A percentile compares a stretch with the other conserved stretches of the same genome.
These are phyloP conservation scores for Coilia nasus DNA, from an alignment of 2,797 vertebrate species.

Conservation along the genomic window DNA sequence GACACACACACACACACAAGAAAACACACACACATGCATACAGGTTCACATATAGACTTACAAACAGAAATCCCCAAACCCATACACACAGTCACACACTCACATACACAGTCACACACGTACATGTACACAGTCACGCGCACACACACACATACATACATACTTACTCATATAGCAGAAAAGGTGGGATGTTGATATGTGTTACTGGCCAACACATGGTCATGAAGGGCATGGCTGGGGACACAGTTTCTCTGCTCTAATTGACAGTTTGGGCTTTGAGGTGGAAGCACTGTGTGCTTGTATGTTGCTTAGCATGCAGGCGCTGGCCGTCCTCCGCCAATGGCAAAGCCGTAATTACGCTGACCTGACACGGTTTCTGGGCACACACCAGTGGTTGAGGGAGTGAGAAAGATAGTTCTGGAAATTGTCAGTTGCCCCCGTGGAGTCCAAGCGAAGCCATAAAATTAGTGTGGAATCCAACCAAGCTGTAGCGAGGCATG, in stretches of 20 bases:
- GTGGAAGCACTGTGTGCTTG: neutral
- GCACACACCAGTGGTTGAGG: neutral
- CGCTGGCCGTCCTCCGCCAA: neutral
- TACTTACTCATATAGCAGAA: neutral
- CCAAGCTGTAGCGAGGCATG: neutral
- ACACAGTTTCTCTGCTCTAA: neutral
- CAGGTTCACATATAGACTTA: neutral
- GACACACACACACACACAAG: too few species aligned
- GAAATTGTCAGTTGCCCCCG: slow-evolving; percentile 1
- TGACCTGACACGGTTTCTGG: slow-evolving; percentile 5
- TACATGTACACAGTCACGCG: neutral
- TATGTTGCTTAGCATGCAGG: neutral
- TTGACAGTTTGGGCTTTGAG: slow-evolving; percentile 19
- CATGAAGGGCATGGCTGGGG: neutral
- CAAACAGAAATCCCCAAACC: neutral
- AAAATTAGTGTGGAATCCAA: slow-evolving; percentile 15
- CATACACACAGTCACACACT: neutral
- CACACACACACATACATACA: neutral
- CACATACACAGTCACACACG: neutral
- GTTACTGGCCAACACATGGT: neutral
- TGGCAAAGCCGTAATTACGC: neutral
- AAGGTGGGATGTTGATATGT: neutral
- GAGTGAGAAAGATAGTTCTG: slow-evolving; percentile 22
- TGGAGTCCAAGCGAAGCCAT: neutral
- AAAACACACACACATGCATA: too few species aligned